These are phyloP conservation scores for Lemur catta DNA, from an alignment of 2,797 vertebrate genomes.

Conservation along the genomic window DNA sequence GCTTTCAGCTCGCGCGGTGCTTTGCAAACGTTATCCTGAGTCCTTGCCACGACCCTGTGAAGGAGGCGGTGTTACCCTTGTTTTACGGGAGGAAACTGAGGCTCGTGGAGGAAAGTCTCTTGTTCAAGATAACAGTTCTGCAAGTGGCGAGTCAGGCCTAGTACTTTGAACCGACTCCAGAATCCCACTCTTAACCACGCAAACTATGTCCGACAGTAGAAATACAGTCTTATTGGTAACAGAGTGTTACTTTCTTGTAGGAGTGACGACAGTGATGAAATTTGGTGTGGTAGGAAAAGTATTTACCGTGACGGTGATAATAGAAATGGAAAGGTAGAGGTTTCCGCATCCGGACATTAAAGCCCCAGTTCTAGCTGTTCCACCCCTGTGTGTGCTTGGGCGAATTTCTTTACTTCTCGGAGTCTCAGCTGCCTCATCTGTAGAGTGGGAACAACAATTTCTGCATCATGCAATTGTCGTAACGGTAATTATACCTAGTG, in stretches of 20 bases:
- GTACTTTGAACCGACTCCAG: neutral
- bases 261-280: neutral
- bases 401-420: neutral
- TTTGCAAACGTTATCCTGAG: neutral
- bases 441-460: neutral
- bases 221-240: neutral
- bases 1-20: neutral
- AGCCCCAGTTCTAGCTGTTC: neutral
- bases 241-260: neutral
- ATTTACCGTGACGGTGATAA: accelerated
- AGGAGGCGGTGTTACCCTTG: neutral
- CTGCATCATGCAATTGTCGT: neutral
- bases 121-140: neutral
- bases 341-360: neutral
- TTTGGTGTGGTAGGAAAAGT: neutral
- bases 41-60: neutral
- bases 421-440: neutral
- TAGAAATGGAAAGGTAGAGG: neutral
- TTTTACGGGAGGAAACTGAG: neutral
- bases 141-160: neutral
- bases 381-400: neutral
- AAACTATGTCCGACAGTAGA: accelerated
- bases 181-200: neutral
- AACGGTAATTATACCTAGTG: neutral
- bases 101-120: neutral